These are phyloP conservation scores for Ceratoteleas bidentatus DNA, from an alignment of 1,140 invertebrate species.

Conservation along the genomic window DNA sequence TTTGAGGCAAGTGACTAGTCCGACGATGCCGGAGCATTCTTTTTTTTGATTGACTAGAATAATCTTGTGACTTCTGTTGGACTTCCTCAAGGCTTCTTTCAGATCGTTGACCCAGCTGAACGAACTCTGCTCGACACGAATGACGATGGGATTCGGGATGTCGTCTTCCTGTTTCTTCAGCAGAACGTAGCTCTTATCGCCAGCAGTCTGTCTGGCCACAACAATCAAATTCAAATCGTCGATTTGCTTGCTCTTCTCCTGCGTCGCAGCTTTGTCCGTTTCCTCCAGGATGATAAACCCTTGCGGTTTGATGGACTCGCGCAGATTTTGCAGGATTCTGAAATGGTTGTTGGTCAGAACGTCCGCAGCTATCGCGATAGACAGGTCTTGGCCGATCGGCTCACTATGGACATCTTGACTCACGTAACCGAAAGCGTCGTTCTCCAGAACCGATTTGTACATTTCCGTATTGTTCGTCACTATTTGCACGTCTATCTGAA, in stretches of 20 bases:
- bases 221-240: slow-evolving; percentile 79
- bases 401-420: slow-evolving; percentile 81
- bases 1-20: slow-evolving; percentile 93
- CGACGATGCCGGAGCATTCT: slow-evolving; percentile 87
- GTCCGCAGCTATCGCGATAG: slow-evolving; percentile 85
- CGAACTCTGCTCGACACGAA: slow-evolving; percentile 85
- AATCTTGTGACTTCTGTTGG: slow-evolving; percentile 84
- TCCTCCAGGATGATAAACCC: slow-evolving; percentile 92
- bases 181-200: slow-evolving; percentile 83
- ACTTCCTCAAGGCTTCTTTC: slow-evolving; percentile 86
- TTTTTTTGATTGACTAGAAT: slow-evolving; percentile 87
- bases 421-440: slow-evolving; percentile 82
- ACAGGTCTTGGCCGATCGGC: slow-evolving; percentile 85
- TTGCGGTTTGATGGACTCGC: slow-evolving; percentile 84
- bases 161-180: slow-evolving; percentile 81
- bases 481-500: slow-evolving; percentile 75
- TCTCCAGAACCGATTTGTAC: slow-evolving; percentile 80
- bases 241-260: slow-evolving; percentile 70
- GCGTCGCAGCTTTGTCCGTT: slow-evolving; percentile 82
- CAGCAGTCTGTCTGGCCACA: slow-evolving; percentile 83
- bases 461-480: slow-evolving; percentile 73
- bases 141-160: slow-evolving; percentile 78
- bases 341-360: slow-evolving; percentile 78
- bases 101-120: slow-evolving; percentile 91
- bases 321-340: slow-evolving; percentile 82